Base-by-base conservation (phyloP, 2,797 vertebrate genomes). In the Rhodeus uyekii region DNA sequence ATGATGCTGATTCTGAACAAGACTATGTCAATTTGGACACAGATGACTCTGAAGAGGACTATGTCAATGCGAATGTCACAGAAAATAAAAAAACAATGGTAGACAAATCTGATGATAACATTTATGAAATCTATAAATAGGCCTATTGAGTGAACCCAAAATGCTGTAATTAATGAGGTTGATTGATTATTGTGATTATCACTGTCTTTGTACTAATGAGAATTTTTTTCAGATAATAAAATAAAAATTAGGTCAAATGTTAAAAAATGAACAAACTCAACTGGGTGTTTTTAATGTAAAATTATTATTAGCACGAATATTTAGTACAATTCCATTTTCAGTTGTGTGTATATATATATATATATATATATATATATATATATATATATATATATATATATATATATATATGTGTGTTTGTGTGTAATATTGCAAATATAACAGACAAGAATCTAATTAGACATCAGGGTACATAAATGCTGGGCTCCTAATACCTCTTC, bases 61-160 rank as follows among this genome's bases (percentile, higher is more conserved):
- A 53, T 53, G 13, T 68, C 65, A 42, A 27, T 27, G n/a, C 0
- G 24, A 10, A 53, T 16, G 1, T 48, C 13, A 38, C 14, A 13
- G 12, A 73, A 5, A 39, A 68, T 38, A 78, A 48, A 53, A 27
- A 2, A n/a, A n/a, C n/a, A 38, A 32, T 53, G 14, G 8, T 3
- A 53, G 16, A 67, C 14, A 67, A 78, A 55, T 68, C 14, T 32
- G 10, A 79, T 42, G 48, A 68, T 9, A 39, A 79, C 36, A 8
- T 79, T 58, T 79, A 69, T 79, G 48, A 68, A 68, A 68, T 34
- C n/a, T 74, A 12, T 50, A 7, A 53, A 53, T 42, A 29, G 58
- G 14, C 27, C 14, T 16, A 42, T 19, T 55, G 24, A 44, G 48
- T 58, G 6, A 74, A 3, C 24, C 4, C 12, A 36, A 65, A 65